phyloP scores from a whole-genome alignment of 2,113 vertebrate genomes.

The Nesoenas mayeri region DNA sequence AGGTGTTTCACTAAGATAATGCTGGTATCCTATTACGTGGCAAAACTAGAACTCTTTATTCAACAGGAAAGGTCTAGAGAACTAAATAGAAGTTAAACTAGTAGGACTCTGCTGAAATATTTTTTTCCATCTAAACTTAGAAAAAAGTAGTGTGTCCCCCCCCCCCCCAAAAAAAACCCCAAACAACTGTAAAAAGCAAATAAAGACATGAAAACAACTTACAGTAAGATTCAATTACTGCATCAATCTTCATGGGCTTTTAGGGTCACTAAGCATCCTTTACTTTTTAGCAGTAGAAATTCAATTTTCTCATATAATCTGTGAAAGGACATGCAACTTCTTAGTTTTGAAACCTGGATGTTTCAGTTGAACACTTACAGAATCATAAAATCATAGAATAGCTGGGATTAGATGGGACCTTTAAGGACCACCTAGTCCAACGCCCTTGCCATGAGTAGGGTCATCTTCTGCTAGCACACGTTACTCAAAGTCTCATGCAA shows the following conservation, averaged over 20 bases:
- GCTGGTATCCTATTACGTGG: background rate
- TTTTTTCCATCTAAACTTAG: background rate
- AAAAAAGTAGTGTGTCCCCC: background rate
- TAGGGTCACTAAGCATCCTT: background rate
- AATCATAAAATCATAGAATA: background rate
- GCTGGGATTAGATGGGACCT: background rate
- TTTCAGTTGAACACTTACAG: background rate
- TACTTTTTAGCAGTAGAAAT: background rate
- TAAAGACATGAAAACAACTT: background rate
- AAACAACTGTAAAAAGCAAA: background rate
- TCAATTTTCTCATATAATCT: background rate
- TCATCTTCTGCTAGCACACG: rapidly evolving
- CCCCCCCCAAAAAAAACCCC: too few relatives aligned
- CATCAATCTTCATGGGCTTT: background rate
- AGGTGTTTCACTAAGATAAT: background rate
- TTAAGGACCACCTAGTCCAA: background rate
- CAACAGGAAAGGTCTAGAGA: background rate
- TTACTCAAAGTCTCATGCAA: background rate
- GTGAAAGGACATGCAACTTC: background rate
- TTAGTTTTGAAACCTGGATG: background rate
- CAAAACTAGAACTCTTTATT: background rate
- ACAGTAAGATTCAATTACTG: background rate
- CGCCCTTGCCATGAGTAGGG: background rate
- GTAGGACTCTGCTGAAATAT: background rate
- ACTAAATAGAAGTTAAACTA: background rate